Base-by-base conservation (phyloP, 2,797 vertebrate genomes). In the Molossus alvarezi region DNA sequence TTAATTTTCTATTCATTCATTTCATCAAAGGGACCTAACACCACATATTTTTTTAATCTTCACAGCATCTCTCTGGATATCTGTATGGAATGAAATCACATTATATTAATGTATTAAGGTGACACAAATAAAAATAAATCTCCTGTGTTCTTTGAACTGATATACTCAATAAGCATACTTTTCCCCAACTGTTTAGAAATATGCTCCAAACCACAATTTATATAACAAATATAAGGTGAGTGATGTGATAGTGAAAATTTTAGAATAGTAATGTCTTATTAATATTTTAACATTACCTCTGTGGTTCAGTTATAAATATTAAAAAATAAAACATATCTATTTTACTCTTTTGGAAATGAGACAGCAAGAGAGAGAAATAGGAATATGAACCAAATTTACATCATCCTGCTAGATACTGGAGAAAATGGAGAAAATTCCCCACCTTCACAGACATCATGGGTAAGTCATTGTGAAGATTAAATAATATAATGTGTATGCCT, bases 1-100 rank as follows among this genome's bases (percentile, higher is more conserved):
- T 33, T 33, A 96, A 97, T 98, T 95, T 95, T 98, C 97, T 87
- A 96, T 97, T 98, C 98, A 97, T 73, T 76, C 82, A 71, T 2
- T 67, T 5, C 27, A 96, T 97, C 91, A 97, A 88, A 96, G 58
- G 48, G 58, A 97, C 37, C 97, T 80, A 96, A 71, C 0, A 95
- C 73, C 88, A 89, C 80, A 92, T 83, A 75, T 58, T 93, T 97
- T 53, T 90, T 55, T 96, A 97, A 93, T 97, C 95, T 91, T 95
- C 97, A 93, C 87, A 97, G 93, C 94, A 96, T 96, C 94, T 87
- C 65, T 84, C 89, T 48, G 0, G n/a, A 45, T 95, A 88, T 69
- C 88, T 76, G 88, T 90, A 95, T 55, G 25, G 53, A 33, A 93
- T 91, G 83, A 98, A 97, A 93, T 64, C 33, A 79, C 57, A 97